Conservation (phyloP, 2,113 vertebrate genomes). For the Rattus norvegicus region GRCr8 NC_086019.1:230426501-230427000, state of each 20-base stretch:
- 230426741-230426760: conserved; percentile 5
- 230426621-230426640: too few species aligned
- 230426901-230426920: background rate
- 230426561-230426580: too few species aligned
- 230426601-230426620: too few species aligned
- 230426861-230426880: background rate
- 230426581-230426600: too few species aligned
- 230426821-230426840: background rate
- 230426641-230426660: too few species aligned
- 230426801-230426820: background rate
- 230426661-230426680: too few species aligned
- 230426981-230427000: conserved; percentile 20
- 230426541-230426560: too few species aligned
- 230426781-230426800: background rate
- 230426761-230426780: background rate
- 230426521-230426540: background rate
- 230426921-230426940: background rate
- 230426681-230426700: too few species aligned
- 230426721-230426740: background rate
- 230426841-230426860: background rate
- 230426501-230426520: background rate
- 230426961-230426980: conserved; percentile 1
- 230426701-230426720: too few species aligned
- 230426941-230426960: background rate
- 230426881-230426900: background rate